These are phyloP conservation scores for human (Homo sapiens) DNA, from an alignment of 2,113 vertebrate species.

Conservation along the genomic window GRCh38 chr1:20418501-20419000, in stretches of 20 bases:
- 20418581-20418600: neutral
- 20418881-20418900: neutral
- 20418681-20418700: neutral
- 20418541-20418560: neutral
- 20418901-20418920: neutral
- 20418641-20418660: neutral
- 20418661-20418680: neutral
- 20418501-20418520: neutral
- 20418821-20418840: neutral
- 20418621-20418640: neutral
- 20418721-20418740: neutral
- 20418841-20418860: neutral
- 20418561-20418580: neutral
- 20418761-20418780: neutral
- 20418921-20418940: neutral
- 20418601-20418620: neutral
- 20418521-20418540: neutral
- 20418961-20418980: neutral
- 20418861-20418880: neutral
- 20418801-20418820: neutral
- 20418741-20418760: neutral
- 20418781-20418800: neutral
- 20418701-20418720: neutral
- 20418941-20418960: neutral
- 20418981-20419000: neutral